These are phyloP conservation scores for Microctenopoma stevenorrisi DNA, from an alignment of 2,797 vertebrate genomes.

Conservation along the genomic window DNA sequence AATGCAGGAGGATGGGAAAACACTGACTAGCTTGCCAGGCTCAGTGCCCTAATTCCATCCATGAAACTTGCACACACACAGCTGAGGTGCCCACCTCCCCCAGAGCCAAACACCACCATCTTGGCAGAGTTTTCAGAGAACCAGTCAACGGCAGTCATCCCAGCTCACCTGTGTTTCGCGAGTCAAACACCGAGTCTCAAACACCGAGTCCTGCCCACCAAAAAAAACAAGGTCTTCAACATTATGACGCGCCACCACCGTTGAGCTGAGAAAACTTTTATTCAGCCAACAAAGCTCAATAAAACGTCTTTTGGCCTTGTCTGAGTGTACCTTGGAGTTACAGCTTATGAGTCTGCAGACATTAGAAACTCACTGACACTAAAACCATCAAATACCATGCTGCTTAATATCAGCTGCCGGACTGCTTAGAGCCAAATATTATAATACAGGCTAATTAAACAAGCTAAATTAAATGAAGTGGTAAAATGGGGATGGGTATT, in stretches of 20 bases:
- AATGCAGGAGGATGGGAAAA: slow-evolving; percentile 5
- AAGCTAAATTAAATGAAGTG: slow-evolving; percentile 41
- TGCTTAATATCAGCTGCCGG: not conserved
- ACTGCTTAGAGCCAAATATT: not conserved
- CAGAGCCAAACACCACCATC: slow-evolving; percentile 26
- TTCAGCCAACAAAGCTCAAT: not conserved
- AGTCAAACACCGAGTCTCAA: slow-evolving; percentile 8
- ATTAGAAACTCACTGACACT: not conserved
- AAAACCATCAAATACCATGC: not conserved
- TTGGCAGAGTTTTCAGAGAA: slow-evolving; percentile 32
- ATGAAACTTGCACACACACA: slow-evolving; percentile 30
- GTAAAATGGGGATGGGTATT: slow-evolving; percentile 1
- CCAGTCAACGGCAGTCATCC: slow-evolving; percentile 10
- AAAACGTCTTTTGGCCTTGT: not conserved
- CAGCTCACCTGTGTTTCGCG: not conserved
- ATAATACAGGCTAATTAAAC: slow-evolving; percentile 27
- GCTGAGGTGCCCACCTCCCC: slow-evolving; percentile 22
- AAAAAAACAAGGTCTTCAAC: not conserved
- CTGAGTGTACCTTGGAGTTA: not conserved
- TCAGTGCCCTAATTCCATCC: slow-evolving; percentile 28
- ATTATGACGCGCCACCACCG: not conserved
- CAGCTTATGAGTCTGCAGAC: not conserved
- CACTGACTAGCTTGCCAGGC: slow-evolving; percentile 21
- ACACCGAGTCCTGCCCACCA: not conserved
- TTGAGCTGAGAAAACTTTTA: not conserved